A percentile compares a stretch with the other conserved stretches of the same genome.
These are phyloP conservation scores for Prochilodus magdalenae DNA, from an alignment of 2,113 vertebrate genomes.

Conservation along the genomic window DNA sequence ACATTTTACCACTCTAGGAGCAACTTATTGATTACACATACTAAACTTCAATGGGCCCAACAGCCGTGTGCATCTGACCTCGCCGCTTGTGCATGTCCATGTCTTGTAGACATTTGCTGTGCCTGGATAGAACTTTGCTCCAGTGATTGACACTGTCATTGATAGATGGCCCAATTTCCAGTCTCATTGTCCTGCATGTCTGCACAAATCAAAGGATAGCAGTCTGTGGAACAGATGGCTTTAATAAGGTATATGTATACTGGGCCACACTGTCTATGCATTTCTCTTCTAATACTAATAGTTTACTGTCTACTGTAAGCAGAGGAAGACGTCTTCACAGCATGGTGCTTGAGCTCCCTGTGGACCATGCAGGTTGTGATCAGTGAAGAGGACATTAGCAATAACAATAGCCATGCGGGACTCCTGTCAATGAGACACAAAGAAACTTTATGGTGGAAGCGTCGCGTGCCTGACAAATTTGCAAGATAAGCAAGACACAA, in stretches of 20 bases:
- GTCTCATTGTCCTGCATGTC: constrained; percentile 6
- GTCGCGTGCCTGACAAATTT: constrained; percentile 4
- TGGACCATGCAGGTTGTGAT: constrained; percentile 27
- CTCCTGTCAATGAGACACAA: constrained; percentile 27
- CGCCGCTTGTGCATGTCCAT: neutral
- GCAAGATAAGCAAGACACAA: constrained; percentile 31
- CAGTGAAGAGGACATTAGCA: constrained; percentile 32
- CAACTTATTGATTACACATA: neutral
- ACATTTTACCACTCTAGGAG: no score
- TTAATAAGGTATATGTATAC: constrained; percentile 49
- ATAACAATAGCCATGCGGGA: constrained; percentile 40
- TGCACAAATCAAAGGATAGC: neutral
- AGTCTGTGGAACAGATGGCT: constrained; percentile 47
- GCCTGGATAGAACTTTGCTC: neutral
- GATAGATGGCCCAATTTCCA: constrained; percentile 30
- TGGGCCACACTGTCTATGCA: constrained; percentile 35
- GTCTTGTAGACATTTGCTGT: neutral
- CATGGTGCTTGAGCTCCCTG: constrained; percentile 6
- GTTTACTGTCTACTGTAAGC: neutral
- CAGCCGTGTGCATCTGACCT: neutral
- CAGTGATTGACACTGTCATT: neutral
- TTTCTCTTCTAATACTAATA: neutral
- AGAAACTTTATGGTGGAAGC: constrained; percentile 24
- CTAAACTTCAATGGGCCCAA: neutral
- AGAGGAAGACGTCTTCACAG: constrained; percentile 2